A percentile compares a stretch with the other conserved stretches of the same genome.
These are phyloP conservation scores for Cheracebus regulus DNA, from an alignment of 2,797 vertebrate species.

Conservation along the genomic window DNA sequence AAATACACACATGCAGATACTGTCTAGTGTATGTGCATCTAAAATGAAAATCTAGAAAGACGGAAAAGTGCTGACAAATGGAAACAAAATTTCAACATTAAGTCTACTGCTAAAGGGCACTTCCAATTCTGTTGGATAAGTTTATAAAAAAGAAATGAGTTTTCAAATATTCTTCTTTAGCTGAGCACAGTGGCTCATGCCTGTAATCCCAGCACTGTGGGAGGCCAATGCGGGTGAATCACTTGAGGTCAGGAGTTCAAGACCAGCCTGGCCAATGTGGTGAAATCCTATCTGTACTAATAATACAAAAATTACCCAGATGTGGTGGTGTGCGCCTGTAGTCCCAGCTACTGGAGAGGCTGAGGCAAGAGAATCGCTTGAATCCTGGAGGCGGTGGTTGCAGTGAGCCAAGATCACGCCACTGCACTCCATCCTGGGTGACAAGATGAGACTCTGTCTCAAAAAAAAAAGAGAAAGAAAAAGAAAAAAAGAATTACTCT, in stretches of 20 bases:
- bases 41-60: neutral
- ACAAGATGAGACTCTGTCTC: neutral
- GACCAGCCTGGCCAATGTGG: neutral
- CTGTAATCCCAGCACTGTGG: neutral
- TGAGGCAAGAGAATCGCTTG: neutral
- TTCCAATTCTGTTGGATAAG: neutral
- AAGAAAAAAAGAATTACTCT: neutral
- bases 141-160: neutral
- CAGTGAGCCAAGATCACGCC: neutral
- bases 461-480: no score
- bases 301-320: neutral
- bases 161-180: neutral
- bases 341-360: neutral
- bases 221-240: neutral
- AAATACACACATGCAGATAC: neutral
- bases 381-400: neutral
- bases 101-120: neutral
- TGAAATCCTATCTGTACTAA: neutral
- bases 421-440: neutral
- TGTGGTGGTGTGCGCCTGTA: neutral
- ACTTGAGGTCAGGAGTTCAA: neutral
- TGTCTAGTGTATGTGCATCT: neutral
- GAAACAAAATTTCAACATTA: neutral
- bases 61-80: neutral
- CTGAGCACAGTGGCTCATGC: neutral